Conservation (phyloP, 1,140 invertebrate genomes). For the Orius insidiosus region DNA sequence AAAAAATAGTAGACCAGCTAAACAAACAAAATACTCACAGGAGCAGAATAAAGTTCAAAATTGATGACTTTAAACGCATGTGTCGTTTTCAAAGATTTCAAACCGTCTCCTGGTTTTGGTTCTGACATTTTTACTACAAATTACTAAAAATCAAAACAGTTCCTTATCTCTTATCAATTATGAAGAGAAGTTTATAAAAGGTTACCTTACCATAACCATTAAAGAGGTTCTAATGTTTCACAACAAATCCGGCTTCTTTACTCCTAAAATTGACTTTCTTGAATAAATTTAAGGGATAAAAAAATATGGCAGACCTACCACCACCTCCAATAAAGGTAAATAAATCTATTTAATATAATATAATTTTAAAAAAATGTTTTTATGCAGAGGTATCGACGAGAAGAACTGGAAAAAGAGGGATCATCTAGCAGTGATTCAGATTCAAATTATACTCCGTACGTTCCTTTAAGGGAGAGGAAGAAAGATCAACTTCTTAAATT, state of each 20-base stretch:
- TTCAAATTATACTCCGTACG: conserved; percentile 73
- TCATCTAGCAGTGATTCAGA: conserved; percentile 29
- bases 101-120: conserved; percentile 48
- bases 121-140: conserved; percentile 12
- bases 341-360: neutral
- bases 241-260: too few relatives aligned
- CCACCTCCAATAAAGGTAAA: neutral
- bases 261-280: neutral
- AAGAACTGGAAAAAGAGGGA: conserved; percentile 14
- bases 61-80: conserved; percentile 55
- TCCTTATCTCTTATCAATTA: too few relatives aligned
- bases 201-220: too few relatives aligned
- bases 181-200: too few relatives aligned
- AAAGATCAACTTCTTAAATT: conserved; percentile 63
- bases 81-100: conserved; percentile 49
- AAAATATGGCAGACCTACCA: neutral
- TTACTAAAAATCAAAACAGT: too few relatives aligned
- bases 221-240: neutral
- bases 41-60: conserved; percentile 67
- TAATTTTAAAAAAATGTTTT: conserved; percentile 7
- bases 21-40: conserved; percentile 36
- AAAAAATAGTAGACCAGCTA: neutral
- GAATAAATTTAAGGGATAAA: too few relatives aligned
- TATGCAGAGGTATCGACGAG: conserved; percentile 16
- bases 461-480: conserved; percentile 76